A percentile compares a stretch with the other conserved stretches of the same genome.
Conservation (phyloP, 2,797 vertebrate species). For the Pipistrellus kuhlii region DNA sequence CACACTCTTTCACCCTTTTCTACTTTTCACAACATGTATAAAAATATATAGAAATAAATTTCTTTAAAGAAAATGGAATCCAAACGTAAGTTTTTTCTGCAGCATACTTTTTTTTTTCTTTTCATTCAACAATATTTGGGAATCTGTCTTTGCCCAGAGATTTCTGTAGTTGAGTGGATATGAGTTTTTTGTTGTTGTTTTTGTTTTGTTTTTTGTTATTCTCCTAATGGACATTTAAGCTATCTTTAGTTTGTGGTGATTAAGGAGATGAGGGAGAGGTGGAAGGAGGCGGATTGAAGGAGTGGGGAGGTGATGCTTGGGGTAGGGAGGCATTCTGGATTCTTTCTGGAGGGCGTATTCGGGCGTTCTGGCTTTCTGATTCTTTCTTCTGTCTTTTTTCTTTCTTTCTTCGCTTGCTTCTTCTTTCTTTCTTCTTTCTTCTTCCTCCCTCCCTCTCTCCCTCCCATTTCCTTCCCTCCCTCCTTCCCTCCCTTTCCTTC, state of each 20-base stretch:
- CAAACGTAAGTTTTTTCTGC: not conserved
- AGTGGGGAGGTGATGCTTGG: too few species aligned
- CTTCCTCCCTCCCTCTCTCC: not conserved
- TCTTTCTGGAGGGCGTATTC: too few species aligned
- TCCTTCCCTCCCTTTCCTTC: not conserved
- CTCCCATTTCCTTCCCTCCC: rapidly evolving
- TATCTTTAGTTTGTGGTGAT: not conserved
- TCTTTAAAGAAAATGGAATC: not conserved
- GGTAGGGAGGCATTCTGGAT: too few species aligned
- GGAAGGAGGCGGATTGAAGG: too few species aligned
- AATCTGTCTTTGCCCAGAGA: not conserved
- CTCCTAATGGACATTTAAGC: too few species aligned
- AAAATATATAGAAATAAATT: not conserved
- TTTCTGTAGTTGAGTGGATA: not conserved
- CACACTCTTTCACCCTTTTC: not conserved
- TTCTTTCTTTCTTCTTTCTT: not conserved
- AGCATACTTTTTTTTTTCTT: not conserved
- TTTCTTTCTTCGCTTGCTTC: too few species aligned
- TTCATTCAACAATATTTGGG: not conserved
- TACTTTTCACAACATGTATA: not conserved
- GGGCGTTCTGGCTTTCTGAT: too few species aligned
- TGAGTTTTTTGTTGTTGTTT: not conserved
- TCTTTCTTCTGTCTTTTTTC: too few species aligned
- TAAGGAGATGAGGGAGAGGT: too few species aligned
- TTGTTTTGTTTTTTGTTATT: not conserved